Evolutionary conservation across 1,140 invertebrate genomes (phyloP).

Genomic region (Stenopsyche tienmushanensis): DNA sequence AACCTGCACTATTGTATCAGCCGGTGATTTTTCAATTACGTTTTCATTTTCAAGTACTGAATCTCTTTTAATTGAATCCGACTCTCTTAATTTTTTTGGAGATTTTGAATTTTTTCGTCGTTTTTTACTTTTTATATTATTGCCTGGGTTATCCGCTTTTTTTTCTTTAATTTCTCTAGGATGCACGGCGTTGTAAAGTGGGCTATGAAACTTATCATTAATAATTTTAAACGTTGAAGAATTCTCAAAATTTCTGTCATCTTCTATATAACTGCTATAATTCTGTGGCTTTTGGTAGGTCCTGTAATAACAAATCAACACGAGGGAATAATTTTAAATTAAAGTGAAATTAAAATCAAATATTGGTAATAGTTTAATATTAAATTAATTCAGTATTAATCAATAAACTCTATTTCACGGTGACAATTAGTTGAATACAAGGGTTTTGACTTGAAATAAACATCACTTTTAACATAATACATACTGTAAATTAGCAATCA

Average conservation of each 20-base stretch:
- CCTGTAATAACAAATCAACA: conserved; percentile 29
- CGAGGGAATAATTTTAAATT: too few species aligned
- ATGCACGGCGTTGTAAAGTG: conserved; percentile 9
- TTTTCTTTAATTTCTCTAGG: too few species aligned
- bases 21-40: background rate
- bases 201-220: conserved; percentile 22
- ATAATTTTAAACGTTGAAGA: conserved; percentile 26
- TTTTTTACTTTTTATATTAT: background rate
- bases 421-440: background rate
- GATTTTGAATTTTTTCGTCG: background rate
- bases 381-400: background rate
- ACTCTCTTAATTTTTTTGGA: conserved; percentile 1
- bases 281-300: conserved; percentile 14
- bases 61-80: background rate
- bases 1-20: too few species aligned
- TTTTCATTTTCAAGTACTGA: background rate
- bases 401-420: background rate
- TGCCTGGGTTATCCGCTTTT: background rate
- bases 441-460: background rate
- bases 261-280: conserved; percentile 18
- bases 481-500: background rate
- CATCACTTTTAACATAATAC: background rate
- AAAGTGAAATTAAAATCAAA: conserved; percentile 6
- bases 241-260: conserved; percentile 19
- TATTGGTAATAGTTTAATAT: background rate